Conservation (phyloP, 2,888 invertebrate species). For the Tetragonula carbonaria region DNA sequence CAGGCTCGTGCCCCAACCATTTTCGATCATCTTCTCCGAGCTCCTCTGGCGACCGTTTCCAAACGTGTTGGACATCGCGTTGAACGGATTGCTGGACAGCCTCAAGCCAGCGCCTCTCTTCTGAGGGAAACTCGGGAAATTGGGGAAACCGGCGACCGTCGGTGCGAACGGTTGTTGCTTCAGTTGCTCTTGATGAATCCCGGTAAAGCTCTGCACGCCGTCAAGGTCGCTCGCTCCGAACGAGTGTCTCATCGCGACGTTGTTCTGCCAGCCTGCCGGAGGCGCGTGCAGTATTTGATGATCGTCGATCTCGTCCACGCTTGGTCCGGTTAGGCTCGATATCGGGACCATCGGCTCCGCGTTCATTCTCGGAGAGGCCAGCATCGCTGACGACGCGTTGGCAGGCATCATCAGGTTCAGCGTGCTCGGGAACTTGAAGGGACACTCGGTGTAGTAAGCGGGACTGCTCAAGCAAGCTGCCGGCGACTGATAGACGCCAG, state of each 20-base stretch:
- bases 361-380: slow-evolving; percentile 69
- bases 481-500: slow-evolving; percentile 63
- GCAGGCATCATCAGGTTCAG: slow-evolving; percentile 53
- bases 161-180: slow-evolving; percentile 22
- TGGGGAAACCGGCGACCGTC: slow-evolving; percentile 27
- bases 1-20: slow-evolving; percentile 49
- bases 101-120: slow-evolving; percentile 58
- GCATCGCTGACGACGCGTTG: slow-evolving; percentile 47
- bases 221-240: slow-evolving; percentile 4
- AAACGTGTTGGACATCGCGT: not conserved
- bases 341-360: slow-evolving; percentile 60
- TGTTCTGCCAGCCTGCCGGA: slow-evolving; percentile 74
- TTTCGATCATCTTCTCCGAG: slow-evolving; percentile 42
- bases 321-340: slow-evolving; percentile 31
- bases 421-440: slow-evolving; percentile 76
- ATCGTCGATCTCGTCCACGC: slow-evolving; percentile 45
- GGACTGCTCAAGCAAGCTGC: slow-evolving; percentile 64
- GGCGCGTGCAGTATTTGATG: slow-evolving; percentile 62
- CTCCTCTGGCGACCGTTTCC: slow-evolving; percentile 14
- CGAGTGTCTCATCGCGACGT: slow-evolving; percentile 23
- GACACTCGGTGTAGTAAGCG: slow-evolving; percentile 74
- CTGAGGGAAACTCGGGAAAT: slow-evolving; percentile 60
- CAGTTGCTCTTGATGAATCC: slow-evolving; percentile 20
- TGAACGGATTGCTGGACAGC: slow-evolving; percentile 17
- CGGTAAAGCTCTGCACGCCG: slow-evolving; percentile 13